Evolutionary conservation across 2,888 invertebrate genomes (phyloP), one percentile per base, ranked within the genome.

Genomic region (Rambutsinella grinnellia): DNA sequence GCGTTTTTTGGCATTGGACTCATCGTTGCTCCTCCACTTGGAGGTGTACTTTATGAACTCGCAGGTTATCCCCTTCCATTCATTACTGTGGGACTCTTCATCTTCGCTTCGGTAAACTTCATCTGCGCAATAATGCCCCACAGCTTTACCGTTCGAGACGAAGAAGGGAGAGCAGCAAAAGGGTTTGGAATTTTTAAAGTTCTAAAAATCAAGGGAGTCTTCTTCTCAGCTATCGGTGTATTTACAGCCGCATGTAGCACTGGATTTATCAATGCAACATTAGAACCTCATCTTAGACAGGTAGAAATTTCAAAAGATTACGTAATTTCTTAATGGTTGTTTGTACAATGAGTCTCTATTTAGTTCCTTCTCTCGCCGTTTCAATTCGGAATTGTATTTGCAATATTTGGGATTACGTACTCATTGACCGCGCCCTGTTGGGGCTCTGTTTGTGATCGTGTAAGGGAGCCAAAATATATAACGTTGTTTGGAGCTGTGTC

Each of bases 41-140:
- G 78, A 1, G 80, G 78, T 13, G 44, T 77, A 0, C 46, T 79
- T 1, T 77, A 47, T 62, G 56, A 89, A 88, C 85, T 91, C 8
- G 94, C 94, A 1, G 94, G 94, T 0, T 95, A 93, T 85, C 90
- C 91, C 0, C 89, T 93, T 3, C 95, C 95, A 0, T 96, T 96
- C 85, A 92, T 91, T 0, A 92, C 94, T 0, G 89, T 94, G 79
- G 95, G 95, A 0, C 90, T 90, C 0, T 89, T 92, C 0, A 88
- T 95, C 0, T 92, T 94, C 85, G 86, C 91, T n/a, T 91, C 93
- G 0, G 93, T 94, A 2, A 87, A 94, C 51, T 89, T 93, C 87
- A 93, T 93, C 62, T 91, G 91, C 76, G 89, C 93, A 63, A 91
- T 92, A 6, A 87, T 95, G 62, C 94, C 94, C 0, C 15, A 36